Evolutionary conservation across 2,888 invertebrate genomes (phyloP).

Genomic region (Pseudococcus viburni): DNA sequence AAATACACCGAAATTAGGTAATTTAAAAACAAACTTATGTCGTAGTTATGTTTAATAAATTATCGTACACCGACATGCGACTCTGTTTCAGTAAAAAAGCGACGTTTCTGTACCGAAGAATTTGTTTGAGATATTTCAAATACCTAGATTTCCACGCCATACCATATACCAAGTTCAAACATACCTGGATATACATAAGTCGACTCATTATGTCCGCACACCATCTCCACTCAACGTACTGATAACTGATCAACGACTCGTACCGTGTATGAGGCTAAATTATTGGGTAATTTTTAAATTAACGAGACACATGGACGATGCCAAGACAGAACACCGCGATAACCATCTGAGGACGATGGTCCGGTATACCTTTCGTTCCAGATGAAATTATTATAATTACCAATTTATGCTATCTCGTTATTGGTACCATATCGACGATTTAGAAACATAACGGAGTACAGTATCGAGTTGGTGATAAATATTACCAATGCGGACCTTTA

Average conservation of each 20-base stretch:
- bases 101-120: not conserved
- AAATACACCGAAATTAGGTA: constrained; percentile 34
- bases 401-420: not conserved
- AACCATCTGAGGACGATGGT: not conserved
- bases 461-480: too few species aligned
- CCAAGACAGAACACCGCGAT: not conserved
- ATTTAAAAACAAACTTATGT: constrained; percentile 26
- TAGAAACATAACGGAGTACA: not conserved
- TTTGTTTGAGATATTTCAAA: not conserved
- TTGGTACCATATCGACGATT: constrained; percentile 7
- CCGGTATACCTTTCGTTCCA: not conserved
- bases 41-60: constrained; percentile 11
- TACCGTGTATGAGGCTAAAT: not conserved
- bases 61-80: not conserved
- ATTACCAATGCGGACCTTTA: too few species aligned
- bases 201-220: not conserved
- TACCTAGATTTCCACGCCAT: not conserved
- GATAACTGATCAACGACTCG: not conserved
- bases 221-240: not conserved
- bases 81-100: too few species aligned
- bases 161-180: not conserved
- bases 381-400: constrained; percentile 10
- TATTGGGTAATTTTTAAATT: constrained; percentile 25
- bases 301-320: not conserved
- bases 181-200: not conserved